Conservation (phyloP, 2,113 vertebrate species). For the Orcinus orca region DNA sequence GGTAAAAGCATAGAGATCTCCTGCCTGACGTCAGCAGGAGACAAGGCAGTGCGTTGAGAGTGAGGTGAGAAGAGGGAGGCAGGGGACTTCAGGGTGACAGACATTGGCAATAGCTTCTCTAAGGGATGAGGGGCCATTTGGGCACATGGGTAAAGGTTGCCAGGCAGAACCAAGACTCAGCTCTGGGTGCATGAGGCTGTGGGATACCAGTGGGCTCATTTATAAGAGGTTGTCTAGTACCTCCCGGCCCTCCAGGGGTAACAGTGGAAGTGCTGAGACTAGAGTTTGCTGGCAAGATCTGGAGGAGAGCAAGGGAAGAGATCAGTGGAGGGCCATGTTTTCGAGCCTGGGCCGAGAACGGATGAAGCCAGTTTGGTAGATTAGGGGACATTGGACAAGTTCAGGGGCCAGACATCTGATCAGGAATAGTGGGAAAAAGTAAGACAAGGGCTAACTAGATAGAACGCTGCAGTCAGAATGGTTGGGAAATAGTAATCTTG, state of each 20-base stretch:
- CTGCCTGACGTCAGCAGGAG: neutral
- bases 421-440: neutral
- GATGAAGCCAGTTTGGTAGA: neutral
- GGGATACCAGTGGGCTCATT: accelerated
- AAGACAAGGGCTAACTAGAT: neutral
- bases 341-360: neutral
- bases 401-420: neutral
- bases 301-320: neutral
- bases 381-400: neutral
- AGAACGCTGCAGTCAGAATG: no score
- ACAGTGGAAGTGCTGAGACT: neutral
- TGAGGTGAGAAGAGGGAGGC: neutral
- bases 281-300: neutral
- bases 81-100: neutral
- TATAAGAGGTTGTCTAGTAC: neutral
- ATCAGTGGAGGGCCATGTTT: neutral
- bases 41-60: neutral
- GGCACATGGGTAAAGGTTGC: neutral
- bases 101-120: neutral
- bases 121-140: neutral
- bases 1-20: neutral
- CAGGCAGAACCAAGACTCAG: no score
- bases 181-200: accelerated
- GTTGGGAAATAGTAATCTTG: neutral
- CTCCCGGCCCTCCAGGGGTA: neutral